Evolutionary conservation across 2,888 invertebrate genomes (phyloP), one percentile per base, ranked within the genome.

Genomic region (Tenodera sinensis): DNA sequence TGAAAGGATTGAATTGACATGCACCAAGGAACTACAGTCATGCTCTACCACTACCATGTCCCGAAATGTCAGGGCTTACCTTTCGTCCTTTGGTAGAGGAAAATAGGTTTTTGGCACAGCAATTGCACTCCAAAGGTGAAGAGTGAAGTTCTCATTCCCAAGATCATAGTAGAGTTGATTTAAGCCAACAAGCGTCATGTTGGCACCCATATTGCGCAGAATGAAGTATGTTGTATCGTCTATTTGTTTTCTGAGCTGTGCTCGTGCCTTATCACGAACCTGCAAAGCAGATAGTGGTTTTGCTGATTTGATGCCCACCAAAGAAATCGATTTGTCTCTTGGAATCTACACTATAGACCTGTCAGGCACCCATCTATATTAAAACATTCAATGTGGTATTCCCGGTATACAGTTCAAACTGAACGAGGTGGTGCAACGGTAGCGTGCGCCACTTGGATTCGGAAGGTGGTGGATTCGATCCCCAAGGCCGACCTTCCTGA

Each of bases 21-120:
- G 34, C 42, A 12, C 12, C 42, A 42, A 42, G 12, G 12, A 42
- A 42, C 9, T 42, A 9, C 12, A 12, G 9, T 6, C 42, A 12
- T 12, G 6, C 42, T 42, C 42, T 12, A 6, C 42, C 12, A 42
- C 2, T 20, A 71, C 20, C 1, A 1, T 54, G 8, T 20, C 20
- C 6, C 15, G 20, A 71, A 71, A 85, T 42, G 34, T 27, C 71
- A 15, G 28, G n/a, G 86, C 89, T 30, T 28, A 90, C 90, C 90
- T 54, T n/a, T 88, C 87, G 12, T 84, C 86, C 15, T 88, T 89
- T 47, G 87, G 34, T 15, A 87, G 88, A 1, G 93, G 93, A 0
- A 91, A 92, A 91, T 92, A 93, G 90, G 93, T 93, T 0, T 93
- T 93, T 0, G 94, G 94, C 92, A 94, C 92, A 28, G 93, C 93